Evolutionary conservation across 2,888 invertebrate species (phyloP), one percentile per base, ranked within the genome.

Genomic region (Ophioninae sp.): DNA sequence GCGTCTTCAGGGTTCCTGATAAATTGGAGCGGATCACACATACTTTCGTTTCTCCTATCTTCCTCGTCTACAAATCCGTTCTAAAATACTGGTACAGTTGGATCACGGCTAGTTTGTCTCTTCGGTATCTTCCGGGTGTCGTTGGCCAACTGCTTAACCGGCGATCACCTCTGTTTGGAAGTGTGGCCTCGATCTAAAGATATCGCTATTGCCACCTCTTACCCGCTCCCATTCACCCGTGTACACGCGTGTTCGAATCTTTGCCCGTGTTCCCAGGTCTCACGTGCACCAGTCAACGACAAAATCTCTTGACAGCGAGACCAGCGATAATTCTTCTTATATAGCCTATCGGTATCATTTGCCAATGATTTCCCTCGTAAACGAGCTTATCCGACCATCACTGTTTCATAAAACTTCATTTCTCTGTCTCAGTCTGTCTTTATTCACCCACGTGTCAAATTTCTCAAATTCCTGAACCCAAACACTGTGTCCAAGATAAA

Each of bases 21-120:
- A 91, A 92, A 92, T 92, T 91, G 87, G 88, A 88, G 87, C 88
- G 87, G 89, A 92, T 92, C 91, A 87, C 87, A 51, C 87, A 89
- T 8, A 44, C 61, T 88, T 89, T 90, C 89, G 89, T 86, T 87
- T 22, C 82, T 87, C 88, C 82, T 87, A 86, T 86, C 87, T 86
- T 86, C 72, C 61, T 59, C 51, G 51, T 83, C 58, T 65, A 75
- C 56, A 69, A 69, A 81, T 72, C 58, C 68, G 39, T 69, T 74
- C 79, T 74, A 63, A 65, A 58, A 51, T 73, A 67, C 68, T 61
- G 72, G 72, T 68, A 69, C 39, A 73, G 73, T 64, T 51, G 39
- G 58, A 81, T 65, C 65, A 41, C 41, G 23, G 59, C 65, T 79
- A 72, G 72, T 72, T 58, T 72, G 80, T 77, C 65, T 71, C 64